Base-by-base conservation (phyloP, 2,797 vertebrate species). In the Netta rufina region DNA sequence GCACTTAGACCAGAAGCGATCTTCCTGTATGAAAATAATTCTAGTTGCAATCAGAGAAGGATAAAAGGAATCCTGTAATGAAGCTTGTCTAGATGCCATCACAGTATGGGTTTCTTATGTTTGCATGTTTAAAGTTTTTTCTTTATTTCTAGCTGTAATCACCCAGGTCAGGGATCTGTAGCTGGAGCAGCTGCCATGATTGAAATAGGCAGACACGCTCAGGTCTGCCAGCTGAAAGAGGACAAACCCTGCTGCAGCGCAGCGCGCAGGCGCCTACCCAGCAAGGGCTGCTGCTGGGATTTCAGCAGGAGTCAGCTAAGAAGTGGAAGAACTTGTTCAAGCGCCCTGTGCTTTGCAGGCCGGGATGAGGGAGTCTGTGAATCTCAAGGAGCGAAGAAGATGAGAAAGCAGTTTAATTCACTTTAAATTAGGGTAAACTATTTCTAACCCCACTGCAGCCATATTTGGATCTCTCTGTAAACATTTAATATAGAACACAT, bases 51-150 rank as follows among this genome's bases (percentile, higher is more conserved):
- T 72, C 89, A 32, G 84, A 61, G 80, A 64, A 80, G 79, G 73
- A 66, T 82, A 92, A 95, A 89, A 93, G 54, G 72, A 85, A 4
- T 30, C 18, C 28, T 47, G 53, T 83, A 81, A 72, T 66, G 81
- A 93, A 93, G 88, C 76, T 65, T 0, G 45, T 95, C 86, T 84
- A 89, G 81, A 95, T 95, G 70, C 83, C 90, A 79, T 60, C 33
- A 5, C 0, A 3, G 74, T 80, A 71, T 84, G 0, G 2, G 61
- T 92, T 87, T 90, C 80, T 88, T 53, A 1, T 5, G 47, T 92
- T 91, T 88, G 85, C 83, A 38, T 60, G 72, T 83, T 92, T 92
- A 6, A 15, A 87, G 90, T 91, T 93, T 96, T 57, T 66, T 62
- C 75, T 82, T 73, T 89, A 77, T 93, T 95, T 93, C 77, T 53